These are phyloP conservation scores for Barbus barbus DNA, from an alignment of 2,113 vertebrate genomes.

Conservation along the genomic window DNA sequence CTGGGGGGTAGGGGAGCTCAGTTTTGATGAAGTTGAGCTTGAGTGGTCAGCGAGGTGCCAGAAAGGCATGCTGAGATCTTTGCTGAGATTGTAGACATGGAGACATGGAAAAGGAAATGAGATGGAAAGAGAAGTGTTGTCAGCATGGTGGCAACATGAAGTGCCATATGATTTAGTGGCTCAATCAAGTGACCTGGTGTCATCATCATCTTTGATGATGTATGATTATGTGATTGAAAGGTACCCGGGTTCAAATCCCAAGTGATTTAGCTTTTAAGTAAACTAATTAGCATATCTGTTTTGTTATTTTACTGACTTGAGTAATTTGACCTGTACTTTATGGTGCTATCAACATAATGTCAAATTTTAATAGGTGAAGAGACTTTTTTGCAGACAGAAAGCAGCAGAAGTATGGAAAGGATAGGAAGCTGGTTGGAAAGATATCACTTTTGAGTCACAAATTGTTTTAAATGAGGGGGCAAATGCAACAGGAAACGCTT, in stretches of 20 bases:
- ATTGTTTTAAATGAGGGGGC: no score
- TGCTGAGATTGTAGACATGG: not conserved
- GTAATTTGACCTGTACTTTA: not conserved
- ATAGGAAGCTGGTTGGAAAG: not conserved
- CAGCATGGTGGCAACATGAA: not conserved
- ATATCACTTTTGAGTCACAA: not conserved
- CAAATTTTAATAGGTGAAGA: not conserved
- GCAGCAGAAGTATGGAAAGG: not conserved
- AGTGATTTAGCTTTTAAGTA: not conserved
- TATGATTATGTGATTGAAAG: slow-evolving; percentile 2
- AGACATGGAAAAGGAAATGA: slow-evolving; percentile 5
- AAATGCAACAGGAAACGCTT: not conserved
- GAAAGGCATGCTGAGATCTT: slow-evolving; percentile 10
- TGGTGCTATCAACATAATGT: not conserved
- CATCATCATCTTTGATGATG: not conserved
- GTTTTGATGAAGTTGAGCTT: slow-evolving; percentile 25
- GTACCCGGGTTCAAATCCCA: not conserved
- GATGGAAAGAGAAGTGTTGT: slow-evolving; percentile 18
- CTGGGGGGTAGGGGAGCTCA: not conserved
- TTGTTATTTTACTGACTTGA: not conserved
- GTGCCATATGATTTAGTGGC: not conserved
- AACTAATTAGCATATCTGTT: not conserved
- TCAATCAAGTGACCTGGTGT: slow-evolving; percentile 13
- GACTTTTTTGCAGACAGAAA: not conserved
- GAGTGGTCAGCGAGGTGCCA: slow-evolving; percentile 19